Evolutionary conservation across 2,888 invertebrate species (phyloP).

Genomic region (Chromoteleia sp.): DNA sequence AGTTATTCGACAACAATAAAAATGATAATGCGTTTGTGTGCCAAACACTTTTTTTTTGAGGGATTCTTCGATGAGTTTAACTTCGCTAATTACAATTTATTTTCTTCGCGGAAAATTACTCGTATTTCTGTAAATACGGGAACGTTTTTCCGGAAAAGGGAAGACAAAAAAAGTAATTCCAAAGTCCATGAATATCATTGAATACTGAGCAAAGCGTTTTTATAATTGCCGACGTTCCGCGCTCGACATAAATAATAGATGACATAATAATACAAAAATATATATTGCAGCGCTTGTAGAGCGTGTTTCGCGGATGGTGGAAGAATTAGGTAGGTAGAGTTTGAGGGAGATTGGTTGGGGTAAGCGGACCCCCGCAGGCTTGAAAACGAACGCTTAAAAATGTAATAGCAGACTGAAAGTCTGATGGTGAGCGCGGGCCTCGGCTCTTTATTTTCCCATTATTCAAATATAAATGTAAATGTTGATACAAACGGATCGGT

Average conservation of each 20-base stretch:
- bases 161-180: slow-evolving; percentile 44
- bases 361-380: slow-evolving; percentile 79
- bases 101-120: slow-evolving; percentile 5
- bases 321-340: slow-evolving; percentile 62
- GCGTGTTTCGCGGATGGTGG: slow-evolving; percentile 61
- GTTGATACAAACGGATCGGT: slow-evolving; percentile 85
- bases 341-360: slow-evolving; percentile 67
- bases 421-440: slow-evolving; percentile 72
- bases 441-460: slow-evolving; percentile 84
- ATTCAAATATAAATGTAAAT: slow-evolving; percentile 85
- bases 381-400: slow-evolving; percentile 83
- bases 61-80: too few relatives aligned
- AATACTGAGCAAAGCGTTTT: slow-evolving; percentile 44
- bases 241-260: slow-evolving; percentile 59
- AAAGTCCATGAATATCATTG: slow-evolving; percentile 64
- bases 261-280: slow-evolving; percentile 67
- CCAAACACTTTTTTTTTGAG: too few relatives aligned
- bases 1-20: too few relatives aligned
- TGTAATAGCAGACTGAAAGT: slow-evolving; percentile 78
- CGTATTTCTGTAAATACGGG: slow-evolving; percentile 2
- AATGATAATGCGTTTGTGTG: slow-evolving; percentile 16
- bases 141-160: not conserved
- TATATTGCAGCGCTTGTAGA: slow-evolving; percentile 49
- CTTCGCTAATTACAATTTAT: slow-evolving; percentile 21
- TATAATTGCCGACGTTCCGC: slow-evolving; percentile 45